Conservation (phyloP, 2,888 invertebrate genomes). For the Phlogophora meticulosa region DNA sequence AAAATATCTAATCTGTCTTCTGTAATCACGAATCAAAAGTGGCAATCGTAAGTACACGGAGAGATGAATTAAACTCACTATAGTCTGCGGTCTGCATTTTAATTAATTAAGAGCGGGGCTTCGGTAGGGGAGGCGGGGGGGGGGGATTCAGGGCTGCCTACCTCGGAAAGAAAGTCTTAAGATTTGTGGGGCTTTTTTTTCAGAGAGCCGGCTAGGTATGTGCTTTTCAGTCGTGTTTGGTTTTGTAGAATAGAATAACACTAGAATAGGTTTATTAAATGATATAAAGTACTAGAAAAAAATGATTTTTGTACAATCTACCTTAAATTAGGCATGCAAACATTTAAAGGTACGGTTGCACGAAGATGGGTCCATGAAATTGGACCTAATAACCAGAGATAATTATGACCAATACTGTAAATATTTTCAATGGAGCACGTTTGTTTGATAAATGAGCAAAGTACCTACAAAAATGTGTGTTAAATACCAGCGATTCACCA, state of each 20-base stretch:
- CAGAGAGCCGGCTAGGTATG: neutral
- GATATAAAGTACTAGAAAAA: too few relatives aligned
- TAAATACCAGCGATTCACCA: too few relatives aligned
- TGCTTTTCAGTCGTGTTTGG: neutral
- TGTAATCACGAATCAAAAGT: conserved; percentile 77
- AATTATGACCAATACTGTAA: too few relatives aligned
- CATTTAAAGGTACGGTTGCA: too few relatives aligned
- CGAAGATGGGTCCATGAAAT: too few relatives aligned
- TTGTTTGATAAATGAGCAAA: too few relatives aligned
- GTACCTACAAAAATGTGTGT: too few relatives aligned
- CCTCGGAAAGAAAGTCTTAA: neutral
- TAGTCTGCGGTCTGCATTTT: conserved; percentile 87
- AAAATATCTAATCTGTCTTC: conserved; percentile 54
- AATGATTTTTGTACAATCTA: too few relatives aligned
- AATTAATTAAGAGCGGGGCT: conserved; percentile 86
- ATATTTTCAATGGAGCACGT: too few relatives aligned
- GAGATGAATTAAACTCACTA: conserved; percentile 79
- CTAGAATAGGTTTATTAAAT: neutral
- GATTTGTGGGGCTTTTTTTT: conserved; percentile 12
- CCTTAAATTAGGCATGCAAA: too few relatives aligned
- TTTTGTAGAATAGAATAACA: neutral
- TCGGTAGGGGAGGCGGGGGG: conserved; percentile 51
- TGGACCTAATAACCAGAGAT: too few relatives aligned
- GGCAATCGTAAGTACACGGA: conserved; percentile 75
- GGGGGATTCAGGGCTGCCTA: conserved; percentile 50